Conservation (phyloP, 2,797 vertebrate species). For the Diglossa cyanea region DNA sequence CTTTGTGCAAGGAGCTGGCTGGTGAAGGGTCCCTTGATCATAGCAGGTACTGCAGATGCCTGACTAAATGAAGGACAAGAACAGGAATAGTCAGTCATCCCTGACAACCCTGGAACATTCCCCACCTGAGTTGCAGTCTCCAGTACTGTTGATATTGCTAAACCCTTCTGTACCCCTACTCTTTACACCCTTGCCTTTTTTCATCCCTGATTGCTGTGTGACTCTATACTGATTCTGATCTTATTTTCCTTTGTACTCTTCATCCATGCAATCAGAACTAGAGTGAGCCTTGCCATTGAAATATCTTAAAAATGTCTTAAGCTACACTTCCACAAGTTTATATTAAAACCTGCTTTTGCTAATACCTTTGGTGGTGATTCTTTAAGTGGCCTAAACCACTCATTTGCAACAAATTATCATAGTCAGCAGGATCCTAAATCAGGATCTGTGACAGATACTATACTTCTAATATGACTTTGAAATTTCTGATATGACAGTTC, state of each 20-base stretch:
- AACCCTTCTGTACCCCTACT: neutral
- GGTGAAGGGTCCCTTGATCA: neutral
- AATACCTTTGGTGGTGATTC: neutral
- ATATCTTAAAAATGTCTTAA: neutral
- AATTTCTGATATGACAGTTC: neutral
- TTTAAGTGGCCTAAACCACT: neutral
- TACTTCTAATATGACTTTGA: neutral
- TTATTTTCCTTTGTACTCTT: neutral
- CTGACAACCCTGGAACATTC: neutral
- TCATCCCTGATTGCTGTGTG: neutral
- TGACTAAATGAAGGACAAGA: neutral
- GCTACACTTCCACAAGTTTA: neutral
- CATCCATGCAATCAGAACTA: neutral
- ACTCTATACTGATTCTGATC: neutral
- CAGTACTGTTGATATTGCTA: neutral
- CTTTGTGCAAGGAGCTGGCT: neutral
- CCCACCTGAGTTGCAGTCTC: neutral
- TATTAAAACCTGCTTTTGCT: neutral
- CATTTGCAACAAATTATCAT: rapidly evolving
- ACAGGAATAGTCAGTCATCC: neutral
- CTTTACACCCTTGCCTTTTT: neutral
- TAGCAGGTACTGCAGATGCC: neutral
- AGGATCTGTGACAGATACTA: neutral
- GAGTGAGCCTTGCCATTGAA: neutral
- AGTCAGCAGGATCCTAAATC: neutral